Percentiles rank a stretch among this genome's conserved stretches.
phyloP scores from a whole-genome alignment of 2,113 vertebrate species.

The Mastomys coucha region DNA sequence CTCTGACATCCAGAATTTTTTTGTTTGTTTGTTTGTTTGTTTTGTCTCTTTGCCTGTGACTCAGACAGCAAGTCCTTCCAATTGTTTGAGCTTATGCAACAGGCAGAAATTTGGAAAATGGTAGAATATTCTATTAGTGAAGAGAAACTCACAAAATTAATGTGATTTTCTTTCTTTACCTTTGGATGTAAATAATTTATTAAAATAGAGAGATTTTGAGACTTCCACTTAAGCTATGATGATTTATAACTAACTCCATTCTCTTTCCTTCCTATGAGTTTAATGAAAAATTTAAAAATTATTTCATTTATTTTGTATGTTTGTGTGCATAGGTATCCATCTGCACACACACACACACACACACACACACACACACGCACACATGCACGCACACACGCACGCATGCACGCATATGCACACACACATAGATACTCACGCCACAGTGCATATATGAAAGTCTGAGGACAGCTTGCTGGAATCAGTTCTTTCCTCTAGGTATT shows the following conservation, averaged over 20 bases:
- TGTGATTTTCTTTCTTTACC: neutral
- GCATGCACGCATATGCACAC: neutral
- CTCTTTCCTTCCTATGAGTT: slow-evolving; percentile 26
- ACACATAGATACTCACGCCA: neutral
- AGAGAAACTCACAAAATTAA: slow-evolving; percentile 53
- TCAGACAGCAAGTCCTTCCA: slow-evolving; percentile 63
- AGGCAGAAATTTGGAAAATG: slow-evolving; percentile 65
- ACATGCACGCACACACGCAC: neutral
- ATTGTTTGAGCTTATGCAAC: slow-evolving; percentile 70
- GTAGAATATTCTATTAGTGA: slow-evolving; percentile 21
- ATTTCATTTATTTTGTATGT: neutral
- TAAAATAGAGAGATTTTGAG: slow-evolving; percentile 11
- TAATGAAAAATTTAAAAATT: neutral
- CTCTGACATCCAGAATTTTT: slow-evolving; percentile 71
- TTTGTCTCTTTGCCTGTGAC: slow-evolving; percentile 69
- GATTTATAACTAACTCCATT: neutral
- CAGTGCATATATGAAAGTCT: neutral
- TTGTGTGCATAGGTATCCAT: too few species aligned
- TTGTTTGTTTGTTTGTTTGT: slow-evolving; percentile 62
- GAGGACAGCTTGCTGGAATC: neutral
- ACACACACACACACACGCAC: neutral
- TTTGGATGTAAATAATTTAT: slow-evolving; percentile 18
- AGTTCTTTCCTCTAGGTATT: neutral
- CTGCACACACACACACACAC: neutral
- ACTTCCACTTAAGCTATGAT: neutral